Evolutionary conservation across 2,113 vertebrate genomes (phyloP).

Genomic region (Urocolius indicus): DNA sequence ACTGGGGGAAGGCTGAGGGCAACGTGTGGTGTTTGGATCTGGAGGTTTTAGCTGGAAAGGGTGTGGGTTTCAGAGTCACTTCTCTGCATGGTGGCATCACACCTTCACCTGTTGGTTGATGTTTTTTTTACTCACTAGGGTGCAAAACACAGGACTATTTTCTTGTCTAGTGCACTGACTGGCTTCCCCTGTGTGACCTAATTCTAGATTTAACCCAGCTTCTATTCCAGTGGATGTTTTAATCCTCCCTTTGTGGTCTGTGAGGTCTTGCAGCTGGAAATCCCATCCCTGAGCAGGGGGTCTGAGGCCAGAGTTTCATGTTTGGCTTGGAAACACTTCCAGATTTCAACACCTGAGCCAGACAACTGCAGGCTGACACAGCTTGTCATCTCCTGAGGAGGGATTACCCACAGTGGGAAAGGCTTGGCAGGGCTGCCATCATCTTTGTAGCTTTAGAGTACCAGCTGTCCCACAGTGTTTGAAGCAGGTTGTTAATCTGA

Average conservation of each 20-base stretch:
- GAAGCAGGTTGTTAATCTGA: not conserved
- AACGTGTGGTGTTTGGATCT: not conserved
- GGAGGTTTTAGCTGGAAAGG: not conserved
- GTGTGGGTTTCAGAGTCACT: not conserved
- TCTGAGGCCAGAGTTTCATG: not conserved
- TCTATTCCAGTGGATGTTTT: not conserved
- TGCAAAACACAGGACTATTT: not conserved
- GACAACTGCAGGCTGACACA: not conserved
- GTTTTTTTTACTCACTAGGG: not conserved
- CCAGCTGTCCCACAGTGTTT: not conserved
- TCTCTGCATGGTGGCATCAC: not conserved
- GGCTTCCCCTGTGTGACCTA: not conserved
- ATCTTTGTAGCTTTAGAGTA: not conserved
- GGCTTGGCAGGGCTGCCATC: not conserved
- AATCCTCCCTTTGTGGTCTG: not conserved
- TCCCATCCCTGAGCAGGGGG: not conserved
- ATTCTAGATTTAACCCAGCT: not conserved
- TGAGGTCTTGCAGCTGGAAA: slow-evolving; percentile 11
- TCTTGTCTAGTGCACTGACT: not conserved
- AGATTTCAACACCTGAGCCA: not conserved
- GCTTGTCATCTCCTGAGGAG: not conserved
- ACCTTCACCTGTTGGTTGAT: not conserved
- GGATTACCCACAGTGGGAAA: not conserved
- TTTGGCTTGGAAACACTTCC: not conserved
- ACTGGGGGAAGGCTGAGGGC: not conserved